Evolutionary conservation across 2,113 vertebrate species (phyloP), one percentile per base, ranked within the genome.

Genomic region (Elanus axillaris): DNA sequence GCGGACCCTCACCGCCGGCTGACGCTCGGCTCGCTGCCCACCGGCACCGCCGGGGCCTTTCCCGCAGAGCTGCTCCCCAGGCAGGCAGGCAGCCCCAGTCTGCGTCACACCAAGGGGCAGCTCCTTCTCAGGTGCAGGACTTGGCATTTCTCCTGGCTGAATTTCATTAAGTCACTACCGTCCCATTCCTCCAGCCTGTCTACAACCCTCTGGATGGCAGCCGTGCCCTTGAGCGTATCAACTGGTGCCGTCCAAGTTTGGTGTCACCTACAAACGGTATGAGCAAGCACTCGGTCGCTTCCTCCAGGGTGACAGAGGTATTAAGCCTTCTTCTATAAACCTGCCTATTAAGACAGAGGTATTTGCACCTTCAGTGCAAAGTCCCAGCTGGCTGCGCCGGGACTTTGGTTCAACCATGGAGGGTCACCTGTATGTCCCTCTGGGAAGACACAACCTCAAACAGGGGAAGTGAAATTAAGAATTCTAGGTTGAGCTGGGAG

Each of bases 371-470:
- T 40, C 45, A 36, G 25, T 43, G 52, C 13, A 73, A 82, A 58
- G 27, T 53, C 52, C 52, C 52, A 31, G 15, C 58, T 86, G 62
- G 23, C 38, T 59, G 47, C 10, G 0, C 23, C 45, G 27, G 13
- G 31, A 62, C 32, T 27, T 66, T 3, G 14, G 4, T 56, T 69
- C 42, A 34, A 11, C n/a, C 16, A 4, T 0, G 2, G 0, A 32
- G 22, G 19, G n/a, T 53, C 53, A 64, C 27, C 48, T 48, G 17
- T 18, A 13, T 10, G 3, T 38, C 14, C 66, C 36, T 45, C 83
- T 29, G 36, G 34, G 55, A 74, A 76, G 21, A 38, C 21, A 62
- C 6, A 58, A 12, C 22, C 34, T 69, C 73, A 66, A 43, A 60
- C 18, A 62, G 5, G 40, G 31, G 27, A 77, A 76, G 16, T 21